Evolutionary conservation across 1,140 invertebrate species (phyloP).

Genomic region (Cydia pomonella): DNA sequence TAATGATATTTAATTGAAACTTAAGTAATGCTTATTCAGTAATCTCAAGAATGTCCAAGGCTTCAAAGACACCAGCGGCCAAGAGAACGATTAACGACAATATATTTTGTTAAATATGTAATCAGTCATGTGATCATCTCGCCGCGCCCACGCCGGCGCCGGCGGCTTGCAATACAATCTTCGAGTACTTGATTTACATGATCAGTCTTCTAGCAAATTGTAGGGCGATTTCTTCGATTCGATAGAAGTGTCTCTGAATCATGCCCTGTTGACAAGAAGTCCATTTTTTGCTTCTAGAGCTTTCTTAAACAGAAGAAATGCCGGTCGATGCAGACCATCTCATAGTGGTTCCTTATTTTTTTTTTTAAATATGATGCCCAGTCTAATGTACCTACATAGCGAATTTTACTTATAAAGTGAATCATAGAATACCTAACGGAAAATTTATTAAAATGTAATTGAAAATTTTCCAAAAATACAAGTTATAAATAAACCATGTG

Average conservation of each 20-base stretch:
- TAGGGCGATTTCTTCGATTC: background rate
- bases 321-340: no score
- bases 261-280: background rate
- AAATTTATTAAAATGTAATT: no score
- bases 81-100: conserved; percentile 45
- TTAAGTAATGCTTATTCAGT: conserved; percentile 17
- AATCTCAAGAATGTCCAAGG: conserved; percentile 32
- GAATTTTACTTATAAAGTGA: no score
- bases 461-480: no score
- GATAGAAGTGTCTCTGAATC: background rate
- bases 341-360: no score
- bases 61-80: conserved; percentile 10
- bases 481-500: no score
- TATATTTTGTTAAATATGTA: conserved; percentile 73
- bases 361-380: no score
- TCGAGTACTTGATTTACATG: conserved; percentile 28
- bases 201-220: conserved; percentile 18
- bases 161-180: conserved; percentile 56
- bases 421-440: no score
- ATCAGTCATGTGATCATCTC: conserved; percentile 72
- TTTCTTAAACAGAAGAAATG: no score
- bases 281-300: background rate
- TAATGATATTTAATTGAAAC: conserved; percentile 8
- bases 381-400: no score
- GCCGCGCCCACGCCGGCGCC: conserved; percentile 69